Conservation (phyloP, 1,140 invertebrate genomes). For the Lanistes nyassanus region DNA sequence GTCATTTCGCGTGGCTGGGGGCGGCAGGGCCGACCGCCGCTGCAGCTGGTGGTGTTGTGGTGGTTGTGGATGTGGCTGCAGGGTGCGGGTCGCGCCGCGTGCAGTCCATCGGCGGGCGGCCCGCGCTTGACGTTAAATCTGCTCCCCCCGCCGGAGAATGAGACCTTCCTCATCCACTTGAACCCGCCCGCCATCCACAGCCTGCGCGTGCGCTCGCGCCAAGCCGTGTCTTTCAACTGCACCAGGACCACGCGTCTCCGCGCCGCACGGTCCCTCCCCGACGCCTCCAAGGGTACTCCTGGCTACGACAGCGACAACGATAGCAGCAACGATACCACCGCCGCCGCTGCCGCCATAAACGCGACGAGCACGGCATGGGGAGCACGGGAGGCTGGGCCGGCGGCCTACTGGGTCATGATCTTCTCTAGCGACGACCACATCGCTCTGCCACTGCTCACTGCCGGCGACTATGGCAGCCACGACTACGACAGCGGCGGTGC, state of each 20-base stretch:
- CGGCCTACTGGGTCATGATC: constrained; percentile 33
- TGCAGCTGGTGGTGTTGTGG: background rate
- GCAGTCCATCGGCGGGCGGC: background rate
- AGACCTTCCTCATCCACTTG: constrained; percentile 50
- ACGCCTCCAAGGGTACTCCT: constrained; percentile 1
- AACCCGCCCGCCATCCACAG: constrained; percentile 52
- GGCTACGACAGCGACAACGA: constrained; percentile 27
- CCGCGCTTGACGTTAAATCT: constrained; percentile 12
- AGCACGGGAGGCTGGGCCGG: background rate
- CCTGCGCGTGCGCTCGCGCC: constrained; percentile 43
- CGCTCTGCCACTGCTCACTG: constrained; percentile 24
- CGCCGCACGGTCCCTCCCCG: background rate
- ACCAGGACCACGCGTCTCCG: constrained; percentile 25
- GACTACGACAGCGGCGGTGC: constrained; percentile 5
- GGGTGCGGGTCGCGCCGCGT: background rate
- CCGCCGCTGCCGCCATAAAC: background rate
- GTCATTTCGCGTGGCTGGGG: background rate
- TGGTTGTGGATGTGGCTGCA: background rate
- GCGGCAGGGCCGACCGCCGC: background rate
- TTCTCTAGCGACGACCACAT: constrained; percentile 35
- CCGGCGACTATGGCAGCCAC: constrained; percentile 10
- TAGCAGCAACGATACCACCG: constrained; percentile 13
- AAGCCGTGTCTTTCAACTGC: constrained; percentile 52
- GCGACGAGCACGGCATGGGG: constrained; percentile 6
- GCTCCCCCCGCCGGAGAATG: constrained; percentile 35